Evolutionary conservation across 2,888 invertebrate genomes (phyloP).

Genomic region (Dynastes tityus): DNA sequence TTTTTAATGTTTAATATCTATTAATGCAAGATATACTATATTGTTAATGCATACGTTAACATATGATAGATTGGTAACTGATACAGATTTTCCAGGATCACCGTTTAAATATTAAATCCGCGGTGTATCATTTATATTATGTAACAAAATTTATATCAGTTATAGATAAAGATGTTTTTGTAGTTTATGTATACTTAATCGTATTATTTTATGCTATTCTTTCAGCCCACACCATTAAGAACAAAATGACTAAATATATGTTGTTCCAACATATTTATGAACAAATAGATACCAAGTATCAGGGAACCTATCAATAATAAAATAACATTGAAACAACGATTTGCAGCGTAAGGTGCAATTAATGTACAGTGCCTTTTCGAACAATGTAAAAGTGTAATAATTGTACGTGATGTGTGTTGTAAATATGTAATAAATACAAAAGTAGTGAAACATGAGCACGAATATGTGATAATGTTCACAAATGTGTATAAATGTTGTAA

Average conservation of each 20-base stretch:
- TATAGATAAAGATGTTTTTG: not conserved
- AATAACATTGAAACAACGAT: constrained; percentile 20
- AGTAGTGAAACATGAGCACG: constrained; percentile 19
- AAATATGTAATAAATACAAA: constrained; percentile 26
- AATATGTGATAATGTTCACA: constrained; percentile 42
- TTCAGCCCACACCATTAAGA: constrained; percentile 49
- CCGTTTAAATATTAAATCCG: too few species aligned
- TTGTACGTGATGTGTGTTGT: constrained; percentile 31
- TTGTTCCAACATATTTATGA: constrained; percentile 30
- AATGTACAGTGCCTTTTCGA: constrained; percentile 27
- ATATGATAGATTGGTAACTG: too few species aligned
- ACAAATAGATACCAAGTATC: constrained; percentile 48
- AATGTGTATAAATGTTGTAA: constrained; percentile 14
- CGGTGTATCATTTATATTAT: too few species aligned
- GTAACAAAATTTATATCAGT: not conserved
- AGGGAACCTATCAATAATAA: constrained; percentile 28
- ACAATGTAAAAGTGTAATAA: constrained; percentile 10
- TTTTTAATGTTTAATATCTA: too few species aligned
- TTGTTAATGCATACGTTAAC: too few species aligned
- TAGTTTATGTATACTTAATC: not conserved
- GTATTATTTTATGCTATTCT: constrained; percentile 40
- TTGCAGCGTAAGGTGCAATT: constrained; percentile 8
- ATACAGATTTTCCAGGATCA: too few species aligned
- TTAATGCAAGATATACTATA: too few species aligned
- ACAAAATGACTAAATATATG: constrained; percentile 31